Evolutionary conservation across 2,888 invertebrate species (phyloP).

Genomic region (Cephalotes varians): DNA sequence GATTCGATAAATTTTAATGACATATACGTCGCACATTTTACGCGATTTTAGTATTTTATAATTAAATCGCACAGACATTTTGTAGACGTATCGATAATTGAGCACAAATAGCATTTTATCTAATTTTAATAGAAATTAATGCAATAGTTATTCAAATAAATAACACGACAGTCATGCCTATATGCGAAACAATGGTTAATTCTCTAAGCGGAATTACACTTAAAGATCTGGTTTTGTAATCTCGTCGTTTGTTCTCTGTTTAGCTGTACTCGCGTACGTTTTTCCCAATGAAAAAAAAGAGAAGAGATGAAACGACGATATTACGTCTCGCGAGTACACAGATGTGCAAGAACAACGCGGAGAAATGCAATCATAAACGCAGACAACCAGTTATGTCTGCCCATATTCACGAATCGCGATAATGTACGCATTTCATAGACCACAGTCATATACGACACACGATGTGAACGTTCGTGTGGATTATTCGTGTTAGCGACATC

Average conservation of each 20-base stretch:
- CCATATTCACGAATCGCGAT: not conserved
- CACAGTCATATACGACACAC: conserved; percentile 1
- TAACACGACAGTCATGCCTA: not conserved
- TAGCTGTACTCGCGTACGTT: not conserved
- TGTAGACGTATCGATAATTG: not conserved
- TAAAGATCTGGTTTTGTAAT: not conserved
- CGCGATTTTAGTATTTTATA: not conserved
- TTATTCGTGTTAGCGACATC: not conserved
- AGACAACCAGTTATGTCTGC: not conserved
- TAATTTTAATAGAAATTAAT: not conserved
- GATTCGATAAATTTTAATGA: conserved; percentile 13
- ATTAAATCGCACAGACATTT: not conserved
- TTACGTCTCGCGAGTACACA: conserved; percentile 8
- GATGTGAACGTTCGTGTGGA: conserved; percentile 3
- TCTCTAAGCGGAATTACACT: not conserved
- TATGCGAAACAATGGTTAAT: not conserved
- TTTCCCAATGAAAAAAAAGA: conserved; percentile 10
- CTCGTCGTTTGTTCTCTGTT: conserved; percentile 2
- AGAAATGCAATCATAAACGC: conserved; percentile 36
- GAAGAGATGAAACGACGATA: not conserved
- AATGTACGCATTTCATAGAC: conserved; percentile 20
- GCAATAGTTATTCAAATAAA: not conserved
- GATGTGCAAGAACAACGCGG: conserved; percentile 13
- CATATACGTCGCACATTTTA: not conserved
- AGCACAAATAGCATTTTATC: not conserved